Conservation (phyloP, 2,888 invertebrate genomes). For the Escarpia spicata region DNA sequence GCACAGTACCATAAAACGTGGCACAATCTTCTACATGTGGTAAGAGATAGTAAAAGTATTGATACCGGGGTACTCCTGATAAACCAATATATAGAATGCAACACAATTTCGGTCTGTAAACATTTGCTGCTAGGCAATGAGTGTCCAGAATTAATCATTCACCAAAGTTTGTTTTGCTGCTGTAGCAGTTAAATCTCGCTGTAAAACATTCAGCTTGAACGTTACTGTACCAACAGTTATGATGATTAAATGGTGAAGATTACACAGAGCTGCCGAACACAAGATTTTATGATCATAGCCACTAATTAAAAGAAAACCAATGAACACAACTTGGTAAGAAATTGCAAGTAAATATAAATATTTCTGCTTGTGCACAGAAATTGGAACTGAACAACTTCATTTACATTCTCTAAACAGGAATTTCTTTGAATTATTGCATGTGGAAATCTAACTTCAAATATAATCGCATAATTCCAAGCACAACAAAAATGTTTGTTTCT, state of each 20-base stretch:
- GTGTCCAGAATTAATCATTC: no score
- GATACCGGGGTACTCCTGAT: background rate
- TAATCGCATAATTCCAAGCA: background rate
- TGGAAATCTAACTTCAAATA: background rate
- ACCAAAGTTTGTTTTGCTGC: background rate
- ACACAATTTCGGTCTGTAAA: background rate
- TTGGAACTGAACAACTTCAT: background rate
- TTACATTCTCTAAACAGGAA: background rate
- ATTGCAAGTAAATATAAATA: constrained; percentile 5
- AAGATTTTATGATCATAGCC: background rate
- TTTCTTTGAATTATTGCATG: background rate
- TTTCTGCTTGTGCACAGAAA: background rate
- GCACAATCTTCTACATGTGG: background rate
- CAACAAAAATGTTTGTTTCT: background rate
- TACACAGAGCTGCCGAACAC: background rate
- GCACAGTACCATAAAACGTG: background rate
- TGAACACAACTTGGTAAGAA: constrained; percentile 12
- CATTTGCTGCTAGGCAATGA: no score
- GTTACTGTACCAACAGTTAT: background rate
- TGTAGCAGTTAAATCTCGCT: background rate
- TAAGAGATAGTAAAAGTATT: background rate
- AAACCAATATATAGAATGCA: background rate
- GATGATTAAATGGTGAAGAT: background rate
- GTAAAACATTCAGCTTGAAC: constrained; percentile 4
- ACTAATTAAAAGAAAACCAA: background rate